A percentile compares a stretch with the other conserved stretches of the same genome.
Evolutionary conservation across 2,888 invertebrate species (phyloP).

Genomic region (Rapana venosa): DNA sequence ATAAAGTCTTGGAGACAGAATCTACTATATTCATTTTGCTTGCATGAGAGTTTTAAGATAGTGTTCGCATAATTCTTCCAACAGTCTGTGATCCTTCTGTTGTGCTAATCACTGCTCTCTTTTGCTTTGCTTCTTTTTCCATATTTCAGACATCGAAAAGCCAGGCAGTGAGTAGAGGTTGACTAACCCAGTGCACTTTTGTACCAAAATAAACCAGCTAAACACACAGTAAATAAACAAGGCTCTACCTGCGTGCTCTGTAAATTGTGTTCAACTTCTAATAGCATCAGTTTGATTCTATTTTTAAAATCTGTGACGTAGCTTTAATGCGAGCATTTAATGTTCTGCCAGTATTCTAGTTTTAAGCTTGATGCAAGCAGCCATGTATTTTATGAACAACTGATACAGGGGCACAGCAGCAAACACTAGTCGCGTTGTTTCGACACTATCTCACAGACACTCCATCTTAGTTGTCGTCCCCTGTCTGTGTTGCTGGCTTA

Average conservation of each 20-base stretch:
- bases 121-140: neutral
- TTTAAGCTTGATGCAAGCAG: no score
- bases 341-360: no score
- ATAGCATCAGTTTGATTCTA: neutral
- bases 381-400: no score
- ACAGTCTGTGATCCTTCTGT: neutral
- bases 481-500: no score
- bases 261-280: neutral
- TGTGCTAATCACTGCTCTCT: neutral
- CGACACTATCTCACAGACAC: no score
- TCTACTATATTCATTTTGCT: neutral
- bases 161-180: constrained; percentile 10
- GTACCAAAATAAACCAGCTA: no score
- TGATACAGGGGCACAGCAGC: no score
- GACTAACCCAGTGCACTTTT: no score
- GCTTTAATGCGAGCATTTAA: no score
- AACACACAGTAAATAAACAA: neutral
- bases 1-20: neutral
- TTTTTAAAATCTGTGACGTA: no score
- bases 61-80: neutral
- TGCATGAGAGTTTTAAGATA: neutral
- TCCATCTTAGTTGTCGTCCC: no score
- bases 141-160: constrained; percentile 23
- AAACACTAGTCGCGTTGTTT: no score
- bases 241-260: neutral